Evolutionary conservation across 2,888 invertebrate species (phyloP), one percentile per base, ranked within the genome.

Genomic region (Coleophora flavipennella): DNA sequence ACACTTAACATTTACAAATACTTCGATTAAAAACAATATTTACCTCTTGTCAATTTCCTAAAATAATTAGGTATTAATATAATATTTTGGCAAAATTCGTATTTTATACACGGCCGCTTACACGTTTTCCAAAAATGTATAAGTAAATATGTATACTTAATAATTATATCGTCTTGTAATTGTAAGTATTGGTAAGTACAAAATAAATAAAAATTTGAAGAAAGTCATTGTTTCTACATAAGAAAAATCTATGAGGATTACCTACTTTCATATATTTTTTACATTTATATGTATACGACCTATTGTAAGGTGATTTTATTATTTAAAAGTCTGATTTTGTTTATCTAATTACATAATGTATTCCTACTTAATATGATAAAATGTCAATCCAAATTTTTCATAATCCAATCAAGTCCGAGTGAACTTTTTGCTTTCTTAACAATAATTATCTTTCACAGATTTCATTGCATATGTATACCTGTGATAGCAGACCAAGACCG

Each of bases 271-370:
- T 4, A 20, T 4, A 20, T 73, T 71, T 46, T 69, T 63, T 71
- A 75, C 66, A 70, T 68, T 69, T 70, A 69, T 55, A 54, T 72
- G 72, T 70, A 69, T 55, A 54, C 73, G 72, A 76, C 54, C 69
- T 76, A 73, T 69, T 67, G 59, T 66, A 78, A 76, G 65, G 69
- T 59, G 69, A 69, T 70, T n/a, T n/a, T 76, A 75, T 57, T 72
- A 50, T 36, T 36, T 70, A 72, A 66, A 46, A n/a, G 47, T 62
- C 62, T 64, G 51, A 63, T 58, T 39, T 20, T n/a, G 26, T 53
- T 53, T 75, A 77, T 67, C 78, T 79, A 77, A 72, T 71, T 59
- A 59, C n/a, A n/a, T n/a, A 56, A 64, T 55, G 58, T 54, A 52
- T 20, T 27, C 32, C 35, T 31, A 13, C 3, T 39, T 39, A 13